phyloP scores from a whole-genome alignment of 1,140 invertebrate genomes.

The Zaprionus camerounensis region DNA sequence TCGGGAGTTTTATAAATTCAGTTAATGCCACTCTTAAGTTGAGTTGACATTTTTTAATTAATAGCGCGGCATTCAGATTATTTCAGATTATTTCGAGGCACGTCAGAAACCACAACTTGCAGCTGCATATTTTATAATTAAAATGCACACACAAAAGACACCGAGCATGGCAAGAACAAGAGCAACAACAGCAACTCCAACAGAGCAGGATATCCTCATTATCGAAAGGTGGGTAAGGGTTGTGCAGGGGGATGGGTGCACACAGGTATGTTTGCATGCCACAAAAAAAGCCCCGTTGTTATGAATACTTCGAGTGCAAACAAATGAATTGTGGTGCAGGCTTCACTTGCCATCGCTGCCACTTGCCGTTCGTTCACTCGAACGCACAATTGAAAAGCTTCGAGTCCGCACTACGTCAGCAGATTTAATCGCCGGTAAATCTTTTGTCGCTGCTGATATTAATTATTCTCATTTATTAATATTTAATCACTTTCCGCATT shows the following conservation, averaged over 20 bases:
- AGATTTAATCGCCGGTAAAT: constrained; percentile 25
- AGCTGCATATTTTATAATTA: constrained; percentile 22
- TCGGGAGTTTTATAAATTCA: not conserved
- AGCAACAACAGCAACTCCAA: constrained; percentile 1
- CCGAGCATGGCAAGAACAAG: not conserved
- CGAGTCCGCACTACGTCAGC: constrained; percentile 5
- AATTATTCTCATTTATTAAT: constrained; percentile 22
- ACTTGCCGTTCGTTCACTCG: not conserved
- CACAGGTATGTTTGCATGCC: not conserved
- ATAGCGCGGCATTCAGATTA: constrained; percentile 4
- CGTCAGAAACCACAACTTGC: constrained; percentile 2
- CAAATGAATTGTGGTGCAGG: constrained; percentile 9
- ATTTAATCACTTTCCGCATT: constrained; percentile 11
- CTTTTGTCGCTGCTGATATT: constrained; percentile 15
- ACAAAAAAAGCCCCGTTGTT: constrained; percentile 6
- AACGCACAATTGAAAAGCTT: constrained; percentile 1
- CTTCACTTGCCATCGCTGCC: constrained; percentile 3
- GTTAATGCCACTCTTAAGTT: constrained; percentile 1
- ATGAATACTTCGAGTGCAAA: constrained; percentile 23
- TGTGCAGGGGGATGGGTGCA: not conserved
- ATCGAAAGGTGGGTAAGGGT: not conserved
- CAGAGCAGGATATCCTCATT: constrained; percentile 14
- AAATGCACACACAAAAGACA: constrained; percentile 27
- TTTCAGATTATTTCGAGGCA: constrained; percentile 3
- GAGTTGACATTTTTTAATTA: constrained; percentile 22